Conservation (phyloP, 2,113 vertebrate species). For the Toxostoma redivivum region DNA sequence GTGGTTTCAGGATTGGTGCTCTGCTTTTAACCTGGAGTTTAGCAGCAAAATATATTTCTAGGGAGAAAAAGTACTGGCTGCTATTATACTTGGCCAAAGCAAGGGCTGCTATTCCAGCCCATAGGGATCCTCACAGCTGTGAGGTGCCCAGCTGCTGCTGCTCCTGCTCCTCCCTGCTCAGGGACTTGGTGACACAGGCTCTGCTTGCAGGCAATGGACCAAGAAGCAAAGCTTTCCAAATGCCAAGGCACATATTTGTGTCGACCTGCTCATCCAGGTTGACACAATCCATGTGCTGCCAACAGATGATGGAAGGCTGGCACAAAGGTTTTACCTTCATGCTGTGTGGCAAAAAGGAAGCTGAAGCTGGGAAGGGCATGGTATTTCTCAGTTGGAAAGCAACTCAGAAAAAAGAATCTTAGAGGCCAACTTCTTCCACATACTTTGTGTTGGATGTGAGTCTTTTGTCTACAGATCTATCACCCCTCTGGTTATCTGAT, state of each 20-base stretch:
- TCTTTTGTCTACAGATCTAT: not conserved
- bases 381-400: not conserved
- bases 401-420: not conserved
- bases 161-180: not conserved
- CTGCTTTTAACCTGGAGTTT: not conserved
- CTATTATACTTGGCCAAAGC: too few species aligned
- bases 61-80: not conserved
- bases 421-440: not conserved
- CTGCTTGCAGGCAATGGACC: rapidly evolving
- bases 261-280: not conserved
- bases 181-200: rapidly evolving
- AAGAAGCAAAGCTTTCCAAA: not conserved
- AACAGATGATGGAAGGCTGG: not conserved
- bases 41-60: not conserved
- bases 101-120: not conserved
- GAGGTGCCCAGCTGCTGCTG: not conserved
- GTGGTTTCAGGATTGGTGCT: not conserved
- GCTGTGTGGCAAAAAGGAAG: not conserved
- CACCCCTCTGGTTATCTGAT: not conserved
- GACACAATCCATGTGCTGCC: not conserved
- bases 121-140: rapidly evolving
- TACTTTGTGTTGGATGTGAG: not conserved
- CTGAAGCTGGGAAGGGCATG: not conserved
- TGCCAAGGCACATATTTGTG: rapidly evolving
- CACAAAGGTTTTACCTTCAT: not conserved